These are phyloP conservation scores for Pseudomugil gertrudae DNA, from an alignment of 2,797 vertebrate species.

Conservation along the genomic window DNA sequence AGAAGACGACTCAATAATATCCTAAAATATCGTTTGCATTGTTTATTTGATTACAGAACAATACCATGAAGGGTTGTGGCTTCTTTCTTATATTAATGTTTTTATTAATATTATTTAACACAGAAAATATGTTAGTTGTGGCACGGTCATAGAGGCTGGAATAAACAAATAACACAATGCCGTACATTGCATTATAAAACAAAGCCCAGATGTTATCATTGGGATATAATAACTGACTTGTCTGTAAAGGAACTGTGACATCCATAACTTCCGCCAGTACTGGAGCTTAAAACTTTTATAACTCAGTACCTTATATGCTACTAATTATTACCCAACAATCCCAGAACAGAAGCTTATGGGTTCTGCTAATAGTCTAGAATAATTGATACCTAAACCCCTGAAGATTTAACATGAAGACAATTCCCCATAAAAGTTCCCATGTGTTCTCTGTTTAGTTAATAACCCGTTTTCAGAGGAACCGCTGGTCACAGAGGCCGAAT, in stretches of 20 bases:
- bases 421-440: not conserved
- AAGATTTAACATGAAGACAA: not conserved
- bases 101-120: slow-evolving; percentile 4
- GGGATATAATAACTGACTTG: too few species aligned
- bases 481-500: slow-evolving; percentile 11
- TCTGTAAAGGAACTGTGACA: too few species aligned
- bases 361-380: not conserved
- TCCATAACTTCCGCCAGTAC: too few species aligned
- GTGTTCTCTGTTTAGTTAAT: slow-evolving; percentile 8
- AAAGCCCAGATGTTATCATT: too few species aligned
- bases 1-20: slow-evolving; percentile 37
- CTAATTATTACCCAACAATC: not conserved
- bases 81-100: slow-evolving; percentile 16
- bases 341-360: not conserved
- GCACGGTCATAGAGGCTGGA: not conserved
- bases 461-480: slow-evolving; percentile 14
- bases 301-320: too few species aligned
- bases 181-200: not conserved
- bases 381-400: too few species aligned
- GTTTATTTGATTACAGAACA: slow-evolving; percentile 38
- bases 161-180: not conserved
- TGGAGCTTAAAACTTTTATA: too few species aligned
- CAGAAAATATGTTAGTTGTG: slow-evolving; percentile 3
- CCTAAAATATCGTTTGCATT: slow-evolving; percentile 30
- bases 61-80: slow-evolving; percentile 22